Percentiles rank a stretch among this genome's conserved stretches.
Evolutionary conservation across 92 coral and sea anemone genomes (phyloP).

Genomic region (Phenganax marumi): DNA sequence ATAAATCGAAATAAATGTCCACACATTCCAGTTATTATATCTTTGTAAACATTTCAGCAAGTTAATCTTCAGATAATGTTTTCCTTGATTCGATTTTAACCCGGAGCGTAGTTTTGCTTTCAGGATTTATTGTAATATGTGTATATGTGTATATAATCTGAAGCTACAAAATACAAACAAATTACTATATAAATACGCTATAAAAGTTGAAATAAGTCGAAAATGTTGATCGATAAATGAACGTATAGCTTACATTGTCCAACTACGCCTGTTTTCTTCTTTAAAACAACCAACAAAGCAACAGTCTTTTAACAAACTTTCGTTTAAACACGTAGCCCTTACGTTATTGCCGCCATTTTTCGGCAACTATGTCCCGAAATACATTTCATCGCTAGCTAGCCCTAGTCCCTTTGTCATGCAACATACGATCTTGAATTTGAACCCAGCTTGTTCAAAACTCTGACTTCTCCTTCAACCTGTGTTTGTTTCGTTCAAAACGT

Average conservation of each 20-base stretch:
- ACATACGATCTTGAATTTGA: no score
- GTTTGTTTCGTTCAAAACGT: no score
- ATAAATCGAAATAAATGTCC: neutral
- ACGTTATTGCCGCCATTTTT: no score
- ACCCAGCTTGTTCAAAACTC: no score
- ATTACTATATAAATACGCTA: neutral
- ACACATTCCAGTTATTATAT: neutral
- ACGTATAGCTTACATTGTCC: conserved; percentile 23
- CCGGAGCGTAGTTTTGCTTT: neutral
- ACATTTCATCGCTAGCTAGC: no score
- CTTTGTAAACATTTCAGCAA: neutral
- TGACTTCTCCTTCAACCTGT: no score
- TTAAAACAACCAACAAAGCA: neutral
- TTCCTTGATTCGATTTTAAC: no score
- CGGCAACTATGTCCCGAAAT: no score
- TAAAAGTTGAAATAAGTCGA: neutral
- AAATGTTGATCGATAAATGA: neutral
- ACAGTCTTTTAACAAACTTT: no score
- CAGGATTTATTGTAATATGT: neutral
- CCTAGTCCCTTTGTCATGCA: no score
- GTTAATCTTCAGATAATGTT: neutral
- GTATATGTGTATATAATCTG: neutral
- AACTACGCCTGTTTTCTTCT: conserved; percentile 6
- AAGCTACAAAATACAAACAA: conserved; percentile 7
- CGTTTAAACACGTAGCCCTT: no score